Percentiles rank a stretch among this genome's conserved stretches.
Conservation (phyloP, 2,797 vertebrate genomes). For the Schizothorax lantsangensis region DNA sequence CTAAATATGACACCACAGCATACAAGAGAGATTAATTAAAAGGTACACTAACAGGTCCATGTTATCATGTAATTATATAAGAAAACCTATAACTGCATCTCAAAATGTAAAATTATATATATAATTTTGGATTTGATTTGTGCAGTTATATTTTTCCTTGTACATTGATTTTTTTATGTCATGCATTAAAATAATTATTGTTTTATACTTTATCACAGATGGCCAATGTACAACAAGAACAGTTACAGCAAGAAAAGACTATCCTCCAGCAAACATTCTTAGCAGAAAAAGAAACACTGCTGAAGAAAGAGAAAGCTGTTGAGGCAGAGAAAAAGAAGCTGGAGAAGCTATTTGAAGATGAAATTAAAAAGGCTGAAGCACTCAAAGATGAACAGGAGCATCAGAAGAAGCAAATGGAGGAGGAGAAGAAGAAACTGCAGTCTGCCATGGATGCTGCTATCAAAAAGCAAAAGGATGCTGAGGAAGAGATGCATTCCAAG, state of each 20-base stretch:
- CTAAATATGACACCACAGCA: not conserved
- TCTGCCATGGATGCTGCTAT: constrained; percentile 86
- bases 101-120: not conserved
- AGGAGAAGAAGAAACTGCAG: constrained; percentile 87
- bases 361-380: constrained; percentile 87
- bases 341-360: constrained; percentile 88
- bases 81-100: constrained; percentile 2
- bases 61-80: not conserved
- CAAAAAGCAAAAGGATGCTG: constrained; percentile 86
- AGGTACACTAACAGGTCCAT: not conserved
- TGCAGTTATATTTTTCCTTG: not conserved
- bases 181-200: constrained; percentile 33
- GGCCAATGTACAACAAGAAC: constrained; percentile 85
- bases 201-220: constrained; percentile 76
- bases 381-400: constrained; percentile 87
- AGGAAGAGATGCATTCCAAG: constrained; percentile 85
- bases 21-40: not conserved
- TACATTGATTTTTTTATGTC: constrained; percentile 12
- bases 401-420: constrained; percentile 86
- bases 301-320: constrained; percentile 88
- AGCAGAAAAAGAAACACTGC: constrained; percentile 86
- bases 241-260: constrained; percentile 89
- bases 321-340: constrained; percentile 92
- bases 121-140: not conserved
- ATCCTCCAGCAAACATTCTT: constrained; percentile 88